These are phyloP conservation scores for Leptoteleia sp. DNA, from an alignment of 1,140 invertebrate genomes.

Conservation along the genomic window DNA sequence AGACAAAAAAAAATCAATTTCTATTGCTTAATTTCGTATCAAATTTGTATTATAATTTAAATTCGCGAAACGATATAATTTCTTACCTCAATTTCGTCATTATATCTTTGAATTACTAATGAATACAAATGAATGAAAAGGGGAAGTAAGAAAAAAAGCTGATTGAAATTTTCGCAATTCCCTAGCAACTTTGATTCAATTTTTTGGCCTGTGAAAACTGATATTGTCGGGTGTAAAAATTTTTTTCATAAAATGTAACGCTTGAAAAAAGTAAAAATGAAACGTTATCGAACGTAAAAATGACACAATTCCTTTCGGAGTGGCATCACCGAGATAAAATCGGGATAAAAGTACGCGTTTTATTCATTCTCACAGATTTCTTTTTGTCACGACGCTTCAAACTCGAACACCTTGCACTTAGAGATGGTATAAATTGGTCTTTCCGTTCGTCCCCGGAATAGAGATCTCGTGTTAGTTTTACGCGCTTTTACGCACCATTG, in stretches of 20 bases:
- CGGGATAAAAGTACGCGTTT: slow-evolving; percentile 41
- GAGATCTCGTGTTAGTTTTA: slow-evolving; percentile 42
- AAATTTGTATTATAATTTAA: too few relatives aligned
- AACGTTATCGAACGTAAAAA: slow-evolving; percentile 41
- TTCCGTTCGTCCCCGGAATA: slow-evolving; percentile 11
- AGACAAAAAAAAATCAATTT: too few relatives aligned
- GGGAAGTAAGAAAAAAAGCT: too few relatives aligned
- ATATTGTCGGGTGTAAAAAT: slow-evolving; percentile 1
- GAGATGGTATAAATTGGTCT: slow-evolving; percentile 38
- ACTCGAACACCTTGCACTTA: slow-evolving; percentile 39
- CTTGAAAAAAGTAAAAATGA: slow-evolving; percentile 29
- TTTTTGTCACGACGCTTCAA: slow-evolving; percentile 17
- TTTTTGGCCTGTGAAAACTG: neutral
- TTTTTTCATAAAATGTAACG: slow-evolving; percentile 4
- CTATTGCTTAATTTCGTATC: too few relatives aligned
- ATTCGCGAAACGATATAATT: too few relatives aligned
- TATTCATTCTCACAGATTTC: too few relatives aligned
- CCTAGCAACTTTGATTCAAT: slow-evolving; percentile 5
- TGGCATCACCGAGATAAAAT: slow-evolving; percentile 34
- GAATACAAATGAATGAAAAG: too few relatives aligned
- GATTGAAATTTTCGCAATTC: too few relatives aligned
- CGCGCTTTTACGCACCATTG: slow-evolving; percentile 16
- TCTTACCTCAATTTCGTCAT: too few relatives aligned
- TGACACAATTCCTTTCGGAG: slow-evolving; percentile 9
- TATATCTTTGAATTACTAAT: too few relatives aligned